Percentiles rank a stretch among this genome's conserved stretches.
These are phyloP conservation scores for Gadopsis marmoratus DNA, from an alignment of 2,797 vertebrate species.

Conservation along the genomic window DNA sequence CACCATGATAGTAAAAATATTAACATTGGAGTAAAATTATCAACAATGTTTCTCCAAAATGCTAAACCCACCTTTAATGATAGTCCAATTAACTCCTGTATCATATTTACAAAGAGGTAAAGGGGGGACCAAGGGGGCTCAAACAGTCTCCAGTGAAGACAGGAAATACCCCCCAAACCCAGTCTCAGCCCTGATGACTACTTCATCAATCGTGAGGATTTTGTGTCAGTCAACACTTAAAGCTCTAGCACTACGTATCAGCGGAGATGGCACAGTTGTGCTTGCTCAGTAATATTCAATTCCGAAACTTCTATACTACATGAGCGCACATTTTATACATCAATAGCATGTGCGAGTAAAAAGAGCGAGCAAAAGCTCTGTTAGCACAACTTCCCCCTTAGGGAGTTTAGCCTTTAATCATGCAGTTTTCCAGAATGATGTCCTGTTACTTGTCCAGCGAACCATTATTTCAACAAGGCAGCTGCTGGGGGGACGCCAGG, in stretches of 20 bases:
- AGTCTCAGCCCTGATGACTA: slow-evolving; percentile 28
- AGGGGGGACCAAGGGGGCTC: not conserved
- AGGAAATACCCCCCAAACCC: slow-evolving; percentile 11
- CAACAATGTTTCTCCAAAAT: too few species aligned
- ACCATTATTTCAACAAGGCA: slow-evolving; percentile 52
- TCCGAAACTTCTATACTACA: slow-evolving; percentile 23
- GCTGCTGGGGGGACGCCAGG: slow-evolving; percentile 50
- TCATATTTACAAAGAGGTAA: slow-evolving; percentile 19
- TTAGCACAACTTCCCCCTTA: slow-evolving; percentile 35
- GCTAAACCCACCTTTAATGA: not conserved
- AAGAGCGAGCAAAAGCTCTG: slow-evolving; percentile 23
- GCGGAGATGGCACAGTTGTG: not conserved
- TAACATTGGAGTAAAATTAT: too few species aligned
- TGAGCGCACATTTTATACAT: slow-evolving; percentile 19
- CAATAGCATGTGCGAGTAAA: slow-evolving; percentile 38
- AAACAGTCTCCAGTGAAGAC: not conserved
- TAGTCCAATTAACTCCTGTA: not conserved
- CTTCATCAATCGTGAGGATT: slow-evolving; percentile 50
- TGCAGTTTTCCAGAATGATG: slow-evolving; percentile 38
- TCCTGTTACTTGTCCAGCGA: slow-evolving; percentile 39
- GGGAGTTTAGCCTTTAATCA: slow-evolving; percentile 56
- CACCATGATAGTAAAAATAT: too few species aligned
- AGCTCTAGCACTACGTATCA: not conserved
- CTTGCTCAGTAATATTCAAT: slow-evolving; percentile 5
- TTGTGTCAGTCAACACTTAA: slow-evolving; percentile 43